These are phyloP conservation scores for Lophura nycthemera DNA, from an alignment of 2,113 vertebrate species.

Conservation along the genomic window DNA sequence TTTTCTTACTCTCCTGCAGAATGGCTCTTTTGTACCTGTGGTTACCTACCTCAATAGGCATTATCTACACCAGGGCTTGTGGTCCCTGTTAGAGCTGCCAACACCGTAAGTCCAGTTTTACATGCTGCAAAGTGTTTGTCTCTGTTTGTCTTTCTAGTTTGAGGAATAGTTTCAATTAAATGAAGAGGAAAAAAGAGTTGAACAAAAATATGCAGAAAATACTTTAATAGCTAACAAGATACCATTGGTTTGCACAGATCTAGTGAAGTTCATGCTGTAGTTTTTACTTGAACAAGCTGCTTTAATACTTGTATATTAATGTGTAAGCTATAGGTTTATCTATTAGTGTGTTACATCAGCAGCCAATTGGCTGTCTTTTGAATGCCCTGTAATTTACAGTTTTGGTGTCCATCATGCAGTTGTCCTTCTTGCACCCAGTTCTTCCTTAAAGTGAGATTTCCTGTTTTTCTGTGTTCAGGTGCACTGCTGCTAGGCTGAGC, in stretches of 20 bases:
- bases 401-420: not conserved
- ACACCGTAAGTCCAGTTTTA: not conserved
- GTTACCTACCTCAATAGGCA: not conserved
- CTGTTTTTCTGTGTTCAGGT: not conserved
- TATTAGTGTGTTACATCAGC: not conserved
- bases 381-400: not conserved
- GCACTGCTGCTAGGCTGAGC: not conserved
- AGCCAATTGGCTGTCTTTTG: not conserved
- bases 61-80: not conserved
- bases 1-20: not conserved
- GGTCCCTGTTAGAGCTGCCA: not conserved
- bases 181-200: not conserved
- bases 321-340: not conserved
- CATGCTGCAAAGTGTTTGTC: not conserved
- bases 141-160: not conserved
- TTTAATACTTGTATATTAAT: not conserved
- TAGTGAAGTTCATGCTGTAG: not conserved
- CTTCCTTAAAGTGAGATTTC: not conserved
- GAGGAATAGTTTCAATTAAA: not conserved
- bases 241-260: not conserved
- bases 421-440: not conserved
- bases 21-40: not conserved
- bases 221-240: not conserved
- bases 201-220: not conserved
- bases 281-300: not conserved